Evolutionary conservation across 2,797 vertebrate genomes (phyloP), one percentile per base, ranked within the genome.

Genomic region (Tolypeutes matacus): DNA sequence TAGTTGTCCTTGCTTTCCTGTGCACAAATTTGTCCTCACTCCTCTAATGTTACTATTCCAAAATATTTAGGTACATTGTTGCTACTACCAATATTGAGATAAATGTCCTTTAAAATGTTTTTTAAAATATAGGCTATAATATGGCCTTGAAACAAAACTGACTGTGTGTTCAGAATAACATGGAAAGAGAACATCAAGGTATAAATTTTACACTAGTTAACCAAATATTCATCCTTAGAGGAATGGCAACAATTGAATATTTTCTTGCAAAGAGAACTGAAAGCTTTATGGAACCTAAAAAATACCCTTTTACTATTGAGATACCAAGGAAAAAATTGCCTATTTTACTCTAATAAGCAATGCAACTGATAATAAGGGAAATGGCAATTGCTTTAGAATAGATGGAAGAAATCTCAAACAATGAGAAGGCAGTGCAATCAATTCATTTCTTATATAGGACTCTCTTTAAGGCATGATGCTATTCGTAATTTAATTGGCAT

Each of bases 21-120:
- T 23, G 18, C 65, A 58, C 36, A 53, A 69, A 60, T 36, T 51
- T n/a, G 27, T 65, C 27, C 20, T 20, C 56, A 20, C 6, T 72
- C 21, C 77, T 72, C 7, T 64, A 34, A 7, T 65, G 8, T 81
- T 72, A 70, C 6, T 36, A 78, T 78, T 36, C 34, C 46, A 72
- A 10, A 29, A 72, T 53, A 65, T 27, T 72, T 88, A 72, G 56
- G 23, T 65, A 0, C 34, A 34, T 39, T 49, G 17, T 78, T 84
- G n/a, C 89, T 72, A 51, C 77, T 82, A 76, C 64, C 20, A 49
- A 34, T 56, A 6, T 65, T 92, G 56, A 64, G 31, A 36, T 92
- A 84, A 88, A 84, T 64, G 29, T 51, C n/a, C 51, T 11, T 92
- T 77, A 20, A 84, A 78, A 83, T 84, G 17, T 69, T 83, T 80